These are phyloP conservation scores for Microctenopoma steveboyesi DNA, from an alignment of 2,797 vertebrate genomes.

Conservation along the genomic window DNA sequence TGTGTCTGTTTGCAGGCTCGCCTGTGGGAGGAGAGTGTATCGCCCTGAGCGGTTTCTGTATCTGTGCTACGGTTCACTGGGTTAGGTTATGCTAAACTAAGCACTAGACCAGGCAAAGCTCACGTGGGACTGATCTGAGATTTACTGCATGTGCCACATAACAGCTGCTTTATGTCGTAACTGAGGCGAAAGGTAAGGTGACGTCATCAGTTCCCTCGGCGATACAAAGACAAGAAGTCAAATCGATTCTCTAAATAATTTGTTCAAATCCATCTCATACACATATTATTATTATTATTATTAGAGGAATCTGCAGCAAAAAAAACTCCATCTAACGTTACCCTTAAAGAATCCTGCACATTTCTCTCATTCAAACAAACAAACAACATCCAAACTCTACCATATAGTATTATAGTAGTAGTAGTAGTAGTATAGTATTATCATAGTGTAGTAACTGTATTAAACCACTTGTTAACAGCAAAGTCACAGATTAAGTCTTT, in stretches of 20 bases:
- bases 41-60: constrained; percentile 41
- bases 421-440: too few relatives aligned
- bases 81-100: constrained; percentile 35
- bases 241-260: not conserved
- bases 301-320: not conserved
- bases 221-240: too few relatives aligned
- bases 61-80: constrained; percentile 34
- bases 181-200: constrained; percentile 32
- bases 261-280: not conserved
- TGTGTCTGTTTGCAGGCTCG: constrained; percentile 24
- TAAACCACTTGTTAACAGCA: constrained; percentile 17
- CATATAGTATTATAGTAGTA: too few relatives aligned
- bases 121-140: constrained; percentile 13
- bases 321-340: not conserved
- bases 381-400: not conserved
- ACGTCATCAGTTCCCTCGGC: not conserved
- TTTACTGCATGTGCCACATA: constrained; percentile 13
- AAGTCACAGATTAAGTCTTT: constrained; percentile 23
- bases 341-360: not conserved
- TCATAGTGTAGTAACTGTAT: not conserved
- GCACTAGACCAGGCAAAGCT: constrained; percentile 17
- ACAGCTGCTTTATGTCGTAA: constrained; percentile 16
- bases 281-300: not conserved
- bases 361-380: too few relatives aligned
- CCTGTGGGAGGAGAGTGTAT: constrained; percentile 23